Evolutionary conservation across 2,113 vertebrate species (phyloP).

Genomic region (Sclerurus mexicanus): DNA sequence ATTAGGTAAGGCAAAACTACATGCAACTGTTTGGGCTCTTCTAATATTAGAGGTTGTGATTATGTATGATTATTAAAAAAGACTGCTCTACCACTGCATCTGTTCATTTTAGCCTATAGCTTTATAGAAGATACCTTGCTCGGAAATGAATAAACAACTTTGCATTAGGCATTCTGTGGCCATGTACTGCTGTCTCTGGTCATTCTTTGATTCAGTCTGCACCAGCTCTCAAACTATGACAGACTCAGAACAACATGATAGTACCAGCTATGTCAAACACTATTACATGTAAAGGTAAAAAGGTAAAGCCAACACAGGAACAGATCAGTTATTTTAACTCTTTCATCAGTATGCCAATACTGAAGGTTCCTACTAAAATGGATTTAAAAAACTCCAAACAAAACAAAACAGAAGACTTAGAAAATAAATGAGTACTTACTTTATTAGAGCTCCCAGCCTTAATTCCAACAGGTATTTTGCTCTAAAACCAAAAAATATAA

Average conservation of each 20-base stretch:
- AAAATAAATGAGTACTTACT: constrained; percentile 74
- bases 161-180: neutral
- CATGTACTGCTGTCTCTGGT: neutral
- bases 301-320: neutral
- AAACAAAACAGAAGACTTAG: neutral
- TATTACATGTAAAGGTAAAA: neutral
- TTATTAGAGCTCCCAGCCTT: constrained; percentile 95
- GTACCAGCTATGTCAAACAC: neutral
- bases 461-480: constrained; percentile 92
- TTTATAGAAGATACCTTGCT: neutral
- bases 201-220: neutral
- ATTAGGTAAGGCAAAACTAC: neutral
- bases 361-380: neutral
- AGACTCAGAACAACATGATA: neutral
- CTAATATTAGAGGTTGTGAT: neutral
- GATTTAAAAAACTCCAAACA: neutral
- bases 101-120: neutral
- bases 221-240: neutral
- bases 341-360: neutral
- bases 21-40: neutral
- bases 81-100: neutral
- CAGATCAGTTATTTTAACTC: neutral
- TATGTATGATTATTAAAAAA: neutral
- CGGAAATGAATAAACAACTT: neutral
- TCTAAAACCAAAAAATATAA: constrained; percentile 73